Base-by-base conservation (phyloP, 2,888 invertebrate genomes). In the Microchrysa polita region DNA sequence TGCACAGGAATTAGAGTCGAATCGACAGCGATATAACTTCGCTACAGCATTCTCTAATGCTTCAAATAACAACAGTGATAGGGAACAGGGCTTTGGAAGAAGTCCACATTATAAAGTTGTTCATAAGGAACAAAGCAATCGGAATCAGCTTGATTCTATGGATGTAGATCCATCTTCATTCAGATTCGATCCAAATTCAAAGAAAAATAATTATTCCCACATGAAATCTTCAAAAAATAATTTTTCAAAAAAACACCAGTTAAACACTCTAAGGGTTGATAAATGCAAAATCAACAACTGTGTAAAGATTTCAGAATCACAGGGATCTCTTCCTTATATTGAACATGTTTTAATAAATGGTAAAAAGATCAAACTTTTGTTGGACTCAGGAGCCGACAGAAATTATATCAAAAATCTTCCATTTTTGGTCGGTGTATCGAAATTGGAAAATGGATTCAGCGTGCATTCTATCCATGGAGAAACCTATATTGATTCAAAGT, bases 1-100 rank as follows among this genome's bases (percentile, higher is more conserved):
- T 10, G 75, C 76, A 34, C 75, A 77, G 60, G 77, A 77, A 60
- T 59, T 76, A 34, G 27, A 16, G 44, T 52, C 52, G 4, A 48
- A 48, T 5, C 12, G 10, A 48, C 48, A 48, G 48, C 12, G 48
- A n/a, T 48, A 48, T 48, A 48, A 48, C 12, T 48, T 48, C 12
- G 48, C 48, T n/a, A 48, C 48, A 10, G 48, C 48, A n/a, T 48
- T 5, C 48, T 48, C 48, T n/a, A 48, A 48, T 48, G 4, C 48
- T 2, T 7, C 4, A n/a, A n/a, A n/a, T n/a, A 12, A 48, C 2
- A 7, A 48, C 16, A 48, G 10, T 10, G 12, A 4, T n/a, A 34
- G 7, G 7, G 27, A 34, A 34, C 27, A 2, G 7, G 27, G 27
- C 27, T 34, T 7, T 34, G 12, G 2, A n/a, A 48, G 48, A 48